These are phyloP conservation scores for Elegia similella DNA, from an alignment of 2,888 invertebrate genomes.

Conservation along the genomic window DNA sequence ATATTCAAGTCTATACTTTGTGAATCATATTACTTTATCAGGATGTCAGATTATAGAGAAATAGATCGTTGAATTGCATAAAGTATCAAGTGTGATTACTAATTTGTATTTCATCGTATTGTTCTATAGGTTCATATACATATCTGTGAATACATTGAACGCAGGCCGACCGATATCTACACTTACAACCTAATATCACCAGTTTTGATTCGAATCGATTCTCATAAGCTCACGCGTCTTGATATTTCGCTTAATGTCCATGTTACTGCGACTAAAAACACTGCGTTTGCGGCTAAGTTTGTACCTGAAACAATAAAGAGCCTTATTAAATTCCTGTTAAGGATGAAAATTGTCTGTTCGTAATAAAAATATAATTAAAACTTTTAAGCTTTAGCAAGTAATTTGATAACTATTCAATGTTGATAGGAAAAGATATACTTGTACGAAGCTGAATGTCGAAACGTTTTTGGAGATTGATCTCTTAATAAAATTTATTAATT, in stretches of 20 bases:
- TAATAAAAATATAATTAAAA: not conserved
- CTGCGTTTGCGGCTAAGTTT: constrained; percentile 37
- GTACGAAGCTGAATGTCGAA: too few relatives aligned
- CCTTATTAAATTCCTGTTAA: not conserved
- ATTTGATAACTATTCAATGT: too few relatives aligned
- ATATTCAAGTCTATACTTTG: not conserved
- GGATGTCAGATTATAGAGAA: not conserved
- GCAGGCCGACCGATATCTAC: constrained; percentile 53
- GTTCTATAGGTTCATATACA: constrained; percentile 20
- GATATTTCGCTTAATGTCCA: constrained; percentile 57
- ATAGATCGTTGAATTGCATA: not conserved
- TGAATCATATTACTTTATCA: not conserved
- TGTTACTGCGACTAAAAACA: constrained; percentile 41
- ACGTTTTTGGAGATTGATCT: too few relatives aligned
- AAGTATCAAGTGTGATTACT: constrained; percentile 15
- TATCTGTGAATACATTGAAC: constrained; percentile 24
- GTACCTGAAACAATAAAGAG: constrained; percentile 57
- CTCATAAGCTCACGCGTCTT: constrained; percentile 72
- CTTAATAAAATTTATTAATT: too few relatives aligned
- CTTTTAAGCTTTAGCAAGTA: too few relatives aligned
- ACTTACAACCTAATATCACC: constrained; percentile 72
- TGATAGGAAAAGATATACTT: too few relatives aligned
- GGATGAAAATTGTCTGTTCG: not conserved
- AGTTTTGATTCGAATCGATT: constrained; percentile 49
- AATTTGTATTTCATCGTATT: constrained; percentile 1